Percentiles rank a stretch among this genome's conserved stretches.
Evolutionary conservation across 2,888 invertebrate genomes (phyloP).

Genomic region (Pseudanteris insignis): DNA sequence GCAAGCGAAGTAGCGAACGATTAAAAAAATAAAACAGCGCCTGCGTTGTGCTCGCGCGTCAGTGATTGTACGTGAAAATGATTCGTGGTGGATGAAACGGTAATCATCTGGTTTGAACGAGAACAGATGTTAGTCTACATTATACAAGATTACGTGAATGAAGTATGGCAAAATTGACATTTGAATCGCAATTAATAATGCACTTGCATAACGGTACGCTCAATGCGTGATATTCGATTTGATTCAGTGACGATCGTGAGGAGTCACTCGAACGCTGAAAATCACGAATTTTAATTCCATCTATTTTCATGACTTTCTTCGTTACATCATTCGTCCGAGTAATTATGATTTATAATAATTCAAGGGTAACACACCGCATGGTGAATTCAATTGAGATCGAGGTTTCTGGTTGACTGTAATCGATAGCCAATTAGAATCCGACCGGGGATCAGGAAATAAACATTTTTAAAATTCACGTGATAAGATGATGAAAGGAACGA

Average conservation of each 20-base stretch:
- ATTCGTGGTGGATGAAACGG: conserved; percentile 17
- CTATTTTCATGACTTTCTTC: conserved; percentile 8
- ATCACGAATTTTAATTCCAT: conserved; percentile 33
- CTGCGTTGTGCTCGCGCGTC: too few relatives aligned
- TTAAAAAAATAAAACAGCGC: too few relatives aligned
- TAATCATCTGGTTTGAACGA: conserved; percentile 21
- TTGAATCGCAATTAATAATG: conserved; percentile 38
- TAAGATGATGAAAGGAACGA: too few relatives aligned
- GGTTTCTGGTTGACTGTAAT: too few relatives aligned
- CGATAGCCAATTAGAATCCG: too few relatives aligned
- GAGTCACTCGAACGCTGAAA: conserved; percentile 11
- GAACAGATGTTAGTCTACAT: conserved; percentile 29
- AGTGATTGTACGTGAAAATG: neutral
- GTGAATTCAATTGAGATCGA: too few relatives aligned
- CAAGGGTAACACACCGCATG: too few relatives aligned
- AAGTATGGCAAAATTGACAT: conserved; percentile 36
- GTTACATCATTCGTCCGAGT: conserved; percentile 5
- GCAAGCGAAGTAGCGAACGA: too few relatives aligned
- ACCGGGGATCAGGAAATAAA: too few relatives aligned
- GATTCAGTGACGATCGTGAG: conserved; percentile 19
- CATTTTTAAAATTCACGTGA: too few relatives aligned
- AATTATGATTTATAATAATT: neutral
- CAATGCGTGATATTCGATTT: conserved; percentile 33
- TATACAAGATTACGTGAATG: conserved; percentile 23
- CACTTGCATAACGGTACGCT: conserved; percentile 33